Evolutionary conservation across 1,140 invertebrate genomes (phyloP).

Genomic region (Globodera ellingtonae): DNA sequence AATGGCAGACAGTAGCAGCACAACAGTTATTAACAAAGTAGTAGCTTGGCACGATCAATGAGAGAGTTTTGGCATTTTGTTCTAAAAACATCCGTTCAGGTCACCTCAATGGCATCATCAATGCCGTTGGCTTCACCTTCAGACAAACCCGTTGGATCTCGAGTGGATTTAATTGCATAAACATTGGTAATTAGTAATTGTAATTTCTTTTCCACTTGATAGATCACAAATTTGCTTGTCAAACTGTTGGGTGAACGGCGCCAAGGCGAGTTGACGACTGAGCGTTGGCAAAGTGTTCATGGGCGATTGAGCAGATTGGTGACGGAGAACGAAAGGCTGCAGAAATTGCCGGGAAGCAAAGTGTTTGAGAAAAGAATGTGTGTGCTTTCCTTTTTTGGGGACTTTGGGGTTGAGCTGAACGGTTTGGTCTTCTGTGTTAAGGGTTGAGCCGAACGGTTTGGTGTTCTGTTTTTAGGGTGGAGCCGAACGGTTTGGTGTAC

Average conservation of each 20-base stretch:
- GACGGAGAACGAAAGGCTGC: slow-evolving; percentile 4
- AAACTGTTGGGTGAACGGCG: slow-evolving; percentile 2
- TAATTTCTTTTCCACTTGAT: background rate
- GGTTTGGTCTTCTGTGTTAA: too few relatives aligned
- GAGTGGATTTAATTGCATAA: background rate
- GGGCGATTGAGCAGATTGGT: background rate
- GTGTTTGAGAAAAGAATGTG: slow-evolving; percentile 26
- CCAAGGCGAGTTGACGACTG: background rate
- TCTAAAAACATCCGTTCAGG: background rate
- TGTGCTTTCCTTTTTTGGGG: background rate
- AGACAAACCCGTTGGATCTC: background rate
- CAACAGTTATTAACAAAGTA: background rate
- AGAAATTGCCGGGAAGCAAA: slow-evolving; percentile 15
- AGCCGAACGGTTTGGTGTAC: too few relatives aligned
- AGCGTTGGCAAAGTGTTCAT: slow-evolving; percentile 1
- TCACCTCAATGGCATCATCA: background rate
- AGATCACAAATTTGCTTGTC: slow-evolving; percentile 19
- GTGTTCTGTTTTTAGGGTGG: too few relatives aligned
- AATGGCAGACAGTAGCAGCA: background rate
- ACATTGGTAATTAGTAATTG: background rate
- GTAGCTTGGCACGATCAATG: background rate
- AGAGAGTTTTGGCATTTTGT: background rate
- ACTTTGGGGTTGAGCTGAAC: too few relatives aligned
- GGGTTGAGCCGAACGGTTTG: too few relatives aligned
- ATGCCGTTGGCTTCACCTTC: background rate